Conservation (phyloP, 1,140 invertebrate genomes). For the Leptopilina boulardi region DNA sequence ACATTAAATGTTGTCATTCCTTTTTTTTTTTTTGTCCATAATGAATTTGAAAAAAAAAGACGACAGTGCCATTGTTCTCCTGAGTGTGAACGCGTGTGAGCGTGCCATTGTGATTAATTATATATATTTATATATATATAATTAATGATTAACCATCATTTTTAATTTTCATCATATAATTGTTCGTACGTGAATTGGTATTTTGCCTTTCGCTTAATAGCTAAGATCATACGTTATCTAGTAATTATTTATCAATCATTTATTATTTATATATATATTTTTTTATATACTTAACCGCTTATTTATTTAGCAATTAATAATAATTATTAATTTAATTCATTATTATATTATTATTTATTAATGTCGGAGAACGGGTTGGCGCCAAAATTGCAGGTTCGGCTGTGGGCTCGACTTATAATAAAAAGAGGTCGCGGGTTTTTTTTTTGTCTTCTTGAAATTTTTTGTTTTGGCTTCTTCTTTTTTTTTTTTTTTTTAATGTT, state of each 20-base stretch:
- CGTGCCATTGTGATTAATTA: slow-evolving; percentile 57
- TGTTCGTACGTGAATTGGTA: slow-evolving; percentile 69
- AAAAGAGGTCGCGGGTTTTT: slow-evolving; percentile 50
- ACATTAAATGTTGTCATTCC: slow-evolving; percentile 47
- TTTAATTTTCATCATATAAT: slow-evolving; percentile 56
- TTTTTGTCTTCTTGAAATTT: slow-evolving; percentile 46
- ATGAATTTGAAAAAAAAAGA: slow-evolving; percentile 54
- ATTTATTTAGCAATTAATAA: slow-evolving; percentile 73
- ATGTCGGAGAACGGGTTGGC: slow-evolving; percentile 74
- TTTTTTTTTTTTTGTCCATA: not conserved
- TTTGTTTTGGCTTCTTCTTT: slow-evolving; percentile 38
- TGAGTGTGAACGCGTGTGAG: slow-evolving; percentile 56
- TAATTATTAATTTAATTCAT: slow-evolving; percentile 69
- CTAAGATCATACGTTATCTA: slow-evolving; percentile 71
- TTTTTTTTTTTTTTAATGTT: slow-evolving; percentile 30
- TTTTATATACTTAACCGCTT: slow-evolving; percentile 68
- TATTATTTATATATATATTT: slow-evolving; percentile 57
- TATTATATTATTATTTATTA: slow-evolving; percentile 73
- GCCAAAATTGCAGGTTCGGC: slow-evolving; percentile 69
- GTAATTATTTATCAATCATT: slow-evolving; percentile 72
- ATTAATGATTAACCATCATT: slow-evolving; percentile 58
- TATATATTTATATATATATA: slow-evolving; percentile 22
- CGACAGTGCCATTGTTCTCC: slow-evolving; percentile 41
- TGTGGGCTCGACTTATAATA: slow-evolving; percentile 48
- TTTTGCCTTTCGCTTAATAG: slow-evolving; percentile 64